Evolutionary conservation across 2,888 invertebrate genomes (phyloP), one percentile per base, ranked within the genome.

Genomic region (Disparrhopalites patrizii): DNA sequence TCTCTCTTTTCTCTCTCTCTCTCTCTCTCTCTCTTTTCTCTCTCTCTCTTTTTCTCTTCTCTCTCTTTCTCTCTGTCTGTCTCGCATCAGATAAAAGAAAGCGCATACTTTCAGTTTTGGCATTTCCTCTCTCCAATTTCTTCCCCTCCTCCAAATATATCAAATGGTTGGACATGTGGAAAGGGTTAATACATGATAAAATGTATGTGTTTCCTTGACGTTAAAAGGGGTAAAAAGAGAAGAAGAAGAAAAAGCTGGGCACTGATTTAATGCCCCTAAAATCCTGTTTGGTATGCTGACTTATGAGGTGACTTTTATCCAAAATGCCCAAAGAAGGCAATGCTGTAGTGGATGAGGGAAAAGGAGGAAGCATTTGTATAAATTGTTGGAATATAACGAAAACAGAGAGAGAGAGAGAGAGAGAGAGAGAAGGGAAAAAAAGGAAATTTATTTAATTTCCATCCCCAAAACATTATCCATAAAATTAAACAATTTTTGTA

Each of bases 211-310:
- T n/a, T n/a, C n/a, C n/a, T n/a, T n/a, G n/a, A n/a, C n/a, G n/a
- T n/a, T n/a, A n/a, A n/a, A n/a, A n/a, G n/a, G n/a, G n/a, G n/a
- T n/a, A n/a, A n/a, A n/a, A n/a, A n/a, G 36, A 15, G 36, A 10
- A 36, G 8, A 36, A 36, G 15, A 36, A 36, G 15, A 10, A 36
- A 36, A 36, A 7, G 20, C 47, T 20, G 23, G 25, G 47, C 3
- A 47, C 55, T 55, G 55, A 31, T 55, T 30, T 55, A 55, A 28
- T 55, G 55, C 31, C 18, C 20, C 25, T 15, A 52, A 62, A 62
- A 62, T 62, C 62, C 62, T 62, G 62, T 52, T 62, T 52, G 51
- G 62, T 52, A 38, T 51, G 51, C 38, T 52, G 36, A 62, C 1
- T 52, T 52, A 62, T 52, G 51, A 62, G 62, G 54, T 62, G 54